Evolutionary conservation across 1,140 invertebrate genomes (phyloP).

Genomic region (Caenorhabditis inopinata): DNA sequence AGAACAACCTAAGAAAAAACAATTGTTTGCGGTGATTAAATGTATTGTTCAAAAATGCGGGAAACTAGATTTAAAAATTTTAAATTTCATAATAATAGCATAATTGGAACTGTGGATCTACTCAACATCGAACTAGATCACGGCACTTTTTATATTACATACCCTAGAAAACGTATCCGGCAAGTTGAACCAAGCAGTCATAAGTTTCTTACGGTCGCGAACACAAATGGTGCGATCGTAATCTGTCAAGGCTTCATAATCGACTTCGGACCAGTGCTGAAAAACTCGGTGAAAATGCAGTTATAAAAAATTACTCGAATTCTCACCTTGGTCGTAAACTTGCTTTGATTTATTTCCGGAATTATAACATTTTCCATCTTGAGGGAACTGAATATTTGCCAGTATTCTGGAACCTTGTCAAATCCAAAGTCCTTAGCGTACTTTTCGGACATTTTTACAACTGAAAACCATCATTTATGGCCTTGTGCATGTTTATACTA

Average conservation of each 20-base stretch:
- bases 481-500: background rate
- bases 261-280: background rate
- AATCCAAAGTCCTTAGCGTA: background rate
- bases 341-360: background rate
- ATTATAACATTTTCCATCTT: background rate
- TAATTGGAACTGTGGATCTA: too few species aligned
- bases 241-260: background rate
- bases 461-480: background rate
- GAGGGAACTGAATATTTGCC: background rate
- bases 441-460: background rate
- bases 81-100: too few species aligned
- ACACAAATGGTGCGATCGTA: background rate
- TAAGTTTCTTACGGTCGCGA: background rate
- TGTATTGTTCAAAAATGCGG: too few species aligned
- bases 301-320: background rate
- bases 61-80: too few species aligned
- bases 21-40: too few species aligned
- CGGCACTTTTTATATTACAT: background rate
- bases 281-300: too few species aligned
- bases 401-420: background rate
- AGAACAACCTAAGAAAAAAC: slow-evolving; percentile 1
- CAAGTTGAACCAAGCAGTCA: slow-evolving; percentile 17
- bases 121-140: too few species aligned
- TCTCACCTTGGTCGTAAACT: background rate
- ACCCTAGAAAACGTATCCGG: background rate